These are phyloP conservation scores for Borostomias antarcticus DNA, from an alignment of 2,797 vertebrate species.

Conservation along the genomic window DNA sequence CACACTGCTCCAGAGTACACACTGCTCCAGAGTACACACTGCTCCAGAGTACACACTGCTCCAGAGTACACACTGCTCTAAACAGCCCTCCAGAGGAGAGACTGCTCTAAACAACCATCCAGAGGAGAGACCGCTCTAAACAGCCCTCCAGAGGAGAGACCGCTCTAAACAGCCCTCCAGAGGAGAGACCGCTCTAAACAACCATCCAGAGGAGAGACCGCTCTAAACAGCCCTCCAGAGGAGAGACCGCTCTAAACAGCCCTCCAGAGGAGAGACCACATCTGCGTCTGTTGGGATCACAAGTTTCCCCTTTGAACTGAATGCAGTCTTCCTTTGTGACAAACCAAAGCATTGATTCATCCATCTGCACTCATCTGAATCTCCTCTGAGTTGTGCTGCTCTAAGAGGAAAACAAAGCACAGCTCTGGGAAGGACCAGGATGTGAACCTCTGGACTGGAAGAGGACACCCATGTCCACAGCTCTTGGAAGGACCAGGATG, in stretches of 20 bases:
- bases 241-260: slow-evolving; percentile 35
- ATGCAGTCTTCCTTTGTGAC: slow-evolving; percentile 61
- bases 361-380: slow-evolving; percentile 69
- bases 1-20: slow-evolving; percentile 53
- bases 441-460: slow-evolving; percentile 26
- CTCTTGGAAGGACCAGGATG: too few species aligned
- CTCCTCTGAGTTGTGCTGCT: slow-evolving; percentile 63
- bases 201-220: slow-evolving; percentile 50
- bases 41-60: too few species aligned
- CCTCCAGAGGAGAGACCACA: slow-evolving; percentile 37
- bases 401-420: slow-evolving; percentile 65
- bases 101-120: slow-evolving; percentile 32
- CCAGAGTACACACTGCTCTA: slow-evolving; percentile 39
- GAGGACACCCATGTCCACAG: slow-evolving; percentile 50
- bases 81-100: slow-evolving; percentile 28
- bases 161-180: slow-evolving; percentile 27
- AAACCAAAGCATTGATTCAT: slow-evolving; percentile 73
- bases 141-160: too few species aligned
- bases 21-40: too few species aligned
- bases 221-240: too few species aligned
- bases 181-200: slow-evolving; percentile 32
- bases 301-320: slow-evolving; percentile 69
- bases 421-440: slow-evolving; percentile 60
- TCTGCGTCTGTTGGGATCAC: slow-evolving; percentile 61
- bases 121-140: slow-evolving; percentile 55